Evolutionary conservation across 92 coral and sea anemone genomes (phyloP).

Genomic region (Diadumene lineata): DNA sequence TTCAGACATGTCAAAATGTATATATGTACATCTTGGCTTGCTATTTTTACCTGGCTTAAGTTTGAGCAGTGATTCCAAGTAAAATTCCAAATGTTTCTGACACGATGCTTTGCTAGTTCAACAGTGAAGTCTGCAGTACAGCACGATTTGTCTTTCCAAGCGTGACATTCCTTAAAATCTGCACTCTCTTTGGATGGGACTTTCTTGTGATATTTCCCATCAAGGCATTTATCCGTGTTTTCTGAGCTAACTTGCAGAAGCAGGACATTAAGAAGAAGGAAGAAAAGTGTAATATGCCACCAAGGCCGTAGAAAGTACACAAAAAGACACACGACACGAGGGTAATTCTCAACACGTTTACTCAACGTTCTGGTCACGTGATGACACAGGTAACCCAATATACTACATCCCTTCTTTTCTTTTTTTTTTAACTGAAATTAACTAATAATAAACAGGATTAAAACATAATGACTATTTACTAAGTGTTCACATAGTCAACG

Average conservation of each 20-base stretch:
- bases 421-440: too few species aligned
- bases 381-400: too few species aligned
- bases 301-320: background rate
- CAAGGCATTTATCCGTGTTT: slow-evolving; percentile 59
- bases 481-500: too few species aligned
- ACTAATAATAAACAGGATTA: too few species aligned
- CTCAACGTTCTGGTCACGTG: too few species aligned
- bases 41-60: slow-evolving; percentile 75
- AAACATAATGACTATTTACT: too few species aligned
- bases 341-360: too few species aligned
- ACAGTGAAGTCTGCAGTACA: slow-evolving; percentile 81
- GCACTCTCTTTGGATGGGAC: slow-evolving; percentile 70
- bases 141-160: slow-evolving; percentile 81
- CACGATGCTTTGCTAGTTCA: slow-evolving; percentile 49
- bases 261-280: background rate
- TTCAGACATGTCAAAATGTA: too few species aligned
- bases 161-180: slow-evolving; percentile 61
- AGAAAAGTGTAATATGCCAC: too few species aligned
- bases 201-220: slow-evolving; percentile 61
- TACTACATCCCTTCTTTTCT: too few species aligned
- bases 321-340: too few species aligned
- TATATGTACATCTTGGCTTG: too few species aligned
- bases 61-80: slow-evolving; percentile 87
- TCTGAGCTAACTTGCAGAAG: slow-evolving; percentile 6
- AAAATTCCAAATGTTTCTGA: slow-evolving; percentile 73